Evolutionary conservation across 1,140 invertebrate genomes (phyloP).

Genomic region (Drosophila nasuta): DNA sequence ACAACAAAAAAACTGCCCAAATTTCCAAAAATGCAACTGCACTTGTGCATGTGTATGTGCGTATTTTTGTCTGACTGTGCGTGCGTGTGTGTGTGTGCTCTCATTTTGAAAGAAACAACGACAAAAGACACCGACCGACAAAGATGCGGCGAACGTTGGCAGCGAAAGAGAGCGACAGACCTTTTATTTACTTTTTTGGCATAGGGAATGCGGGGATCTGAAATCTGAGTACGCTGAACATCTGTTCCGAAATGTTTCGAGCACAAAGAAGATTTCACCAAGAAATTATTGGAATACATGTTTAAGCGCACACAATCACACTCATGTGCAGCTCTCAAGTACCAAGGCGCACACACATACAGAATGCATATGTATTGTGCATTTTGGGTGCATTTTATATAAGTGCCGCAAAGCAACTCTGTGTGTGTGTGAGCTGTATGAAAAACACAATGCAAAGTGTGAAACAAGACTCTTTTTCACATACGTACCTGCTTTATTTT

Average conservation of each 20-base stretch:
- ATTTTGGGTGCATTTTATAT: slow-evolving; percentile 43
- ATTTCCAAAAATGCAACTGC: slow-evolving; percentile 60
- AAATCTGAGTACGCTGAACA: slow-evolving; percentile 73
- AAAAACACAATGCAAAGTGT: slow-evolving; percentile 75
- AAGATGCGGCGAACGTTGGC: background rate
- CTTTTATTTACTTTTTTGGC: slow-evolving; percentile 65
- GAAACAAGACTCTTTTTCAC: slow-evolving; percentile 82
- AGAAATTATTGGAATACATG: slow-evolving; percentile 53
- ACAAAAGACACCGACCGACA: slow-evolving; percentile 42
- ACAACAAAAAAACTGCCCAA: slow-evolving; percentile 39
- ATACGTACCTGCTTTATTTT: slow-evolving; percentile 79
- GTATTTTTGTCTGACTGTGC: slow-evolving; percentile 11
- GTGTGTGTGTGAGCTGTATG: slow-evolving; percentile 39
- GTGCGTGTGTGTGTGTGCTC: slow-evolving; percentile 58
- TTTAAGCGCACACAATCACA: slow-evolving; percentile 19
- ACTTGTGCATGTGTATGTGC: slow-evolving; percentile 26
- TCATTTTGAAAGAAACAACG: slow-evolving; percentile 58
- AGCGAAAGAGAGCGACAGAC: slow-evolving; percentile 30
- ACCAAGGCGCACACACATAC: background rate
- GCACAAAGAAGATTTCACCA: slow-evolving; percentile 61
- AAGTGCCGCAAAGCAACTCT: background rate
- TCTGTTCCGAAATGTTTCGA: slow-evolving; percentile 62
- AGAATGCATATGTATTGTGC: slow-evolving; percentile 10
- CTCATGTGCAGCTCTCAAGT: slow-evolving; percentile 2
- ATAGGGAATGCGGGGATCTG: slow-evolving; percentile 53